Base-by-base conservation (phyloP, 1,140 invertebrate genomes). In the Papilio polyxenes region DNA sequence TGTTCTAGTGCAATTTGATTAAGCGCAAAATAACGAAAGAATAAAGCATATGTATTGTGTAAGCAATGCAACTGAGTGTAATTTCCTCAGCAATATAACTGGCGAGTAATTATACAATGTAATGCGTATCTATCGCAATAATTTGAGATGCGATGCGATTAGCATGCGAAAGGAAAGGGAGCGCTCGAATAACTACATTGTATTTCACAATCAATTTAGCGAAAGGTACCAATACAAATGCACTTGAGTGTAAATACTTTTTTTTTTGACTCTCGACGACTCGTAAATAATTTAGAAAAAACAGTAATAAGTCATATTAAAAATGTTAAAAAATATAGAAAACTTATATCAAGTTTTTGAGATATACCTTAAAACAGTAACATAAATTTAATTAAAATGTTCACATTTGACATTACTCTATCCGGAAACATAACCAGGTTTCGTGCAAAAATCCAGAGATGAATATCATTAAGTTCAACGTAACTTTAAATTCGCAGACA, bases 121-220 rank as follows among this genome's bases (percentile, higher is more conserved):
- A 65, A 65, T 65, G 62, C 23, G 62, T 31, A 65, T 65, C 62
- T 65, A 65, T 65, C 62, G 62, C 62, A 65, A 65, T 23, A 65
- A 62, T 62, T 65, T 13, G 13, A 65, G 62, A 65, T 65, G 62
- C 31, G 31, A 72, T 72, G 65, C 65, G 65, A 72, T 72, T 72
- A 40, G 31, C 65, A 72, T 40, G 65, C 65, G 65, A 72, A 72
- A 72, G 31, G 23, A 72, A 37, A 72, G 9, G 59, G 59, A 23
- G 65, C 65, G 65, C 65, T 72, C 31, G 31, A 72, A 72, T 40
- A 72, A 72, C 37, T 72, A 72, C 65, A 72, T 65, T 31, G 62
- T 23, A 65, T 72, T 72, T 72, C 65, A 15, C 31, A 72, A 65
- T 20, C 20, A 65, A 72, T 13, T 37, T 13, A 15, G 65, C 13